Base-by-base conservation (phyloP, 2,113 vertebrate species). In the Erythrocercus mccallii region DNA sequence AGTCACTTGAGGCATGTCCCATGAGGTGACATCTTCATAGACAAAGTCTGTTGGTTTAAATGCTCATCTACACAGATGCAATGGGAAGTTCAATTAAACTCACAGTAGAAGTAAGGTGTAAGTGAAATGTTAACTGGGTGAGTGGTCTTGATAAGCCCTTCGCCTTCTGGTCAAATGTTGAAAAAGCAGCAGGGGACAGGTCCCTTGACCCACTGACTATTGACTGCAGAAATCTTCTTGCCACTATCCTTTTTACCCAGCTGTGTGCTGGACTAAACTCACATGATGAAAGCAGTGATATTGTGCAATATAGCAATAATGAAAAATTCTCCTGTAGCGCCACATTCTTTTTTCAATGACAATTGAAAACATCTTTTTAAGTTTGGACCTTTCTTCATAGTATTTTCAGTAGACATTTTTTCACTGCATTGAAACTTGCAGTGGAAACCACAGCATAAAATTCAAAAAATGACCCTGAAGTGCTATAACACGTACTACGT, bases 181-280 rank as follows among this genome's bases (percentile, higher is more conserved):
- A 82, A 83, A 91, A 91, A 5, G 6, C 54, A 62, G 22, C 14
- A 71, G 58, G 25, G 18, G 1, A 56, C 11, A 81, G 37, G 11
- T 37, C 47, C 25, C 31, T 57, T n/a, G 28, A 47, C 50, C n/a
- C 31, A 54, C 9, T 64, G 57, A 3, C 64, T 73, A 1, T 3
- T 77, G 28, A 10, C 56, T 81, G n/a, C 13, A 69, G 45, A 28
- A 47, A 62, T 94, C 54, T 31, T 71, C 66, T 94, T 45, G 15
- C 31, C 23, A 3, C 54, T 60, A 0, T 48, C 0, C 0, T 61
- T 93, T 77, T 56, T 50, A 84, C 45, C n/a, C 45, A 90, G 33
- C 53, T 65, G 31, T 60, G 33, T 72, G 40, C 37, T 69, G 15
- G 20, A 54, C 53, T 58, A 47, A 51, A 71, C 14, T 33, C 35